Evolutionary conservation across 1,140 invertebrate species (phyloP).

Genomic region (Samia ricini): DNA sequence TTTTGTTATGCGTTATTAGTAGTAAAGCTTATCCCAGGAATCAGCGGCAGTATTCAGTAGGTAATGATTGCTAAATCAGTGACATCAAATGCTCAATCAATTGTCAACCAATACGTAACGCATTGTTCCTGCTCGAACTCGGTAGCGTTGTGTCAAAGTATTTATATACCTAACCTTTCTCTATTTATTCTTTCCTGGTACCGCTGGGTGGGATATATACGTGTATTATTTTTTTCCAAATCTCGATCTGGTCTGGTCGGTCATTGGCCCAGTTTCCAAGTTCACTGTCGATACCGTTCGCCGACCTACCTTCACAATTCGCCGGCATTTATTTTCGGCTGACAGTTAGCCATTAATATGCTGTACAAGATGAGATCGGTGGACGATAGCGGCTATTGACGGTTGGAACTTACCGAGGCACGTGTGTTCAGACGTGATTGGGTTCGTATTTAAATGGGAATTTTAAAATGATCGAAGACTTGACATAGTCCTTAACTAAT

Average conservation of each 20-base stretch:
- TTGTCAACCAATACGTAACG: no score
- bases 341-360: conserved; percentile 70
- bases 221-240: not conserved
- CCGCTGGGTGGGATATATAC: conserved; percentile 20
- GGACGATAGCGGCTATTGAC: conserved; percentile 38
- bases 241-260: conserved; percentile 21
- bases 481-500: no score
- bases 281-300: conserved; percentile 61
- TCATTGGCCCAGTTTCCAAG: conserved; percentile 60
- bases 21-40: no score
- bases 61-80: no score
- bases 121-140: not conserved
- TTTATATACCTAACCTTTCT: conserved; percentile 18
- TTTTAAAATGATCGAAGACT: not conserved
- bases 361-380: conserved; percentile 44
- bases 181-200: conserved; percentile 26
- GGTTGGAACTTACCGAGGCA: conserved; percentile 18
- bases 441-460: not conserved
- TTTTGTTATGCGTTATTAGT: no score
- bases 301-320: conserved; percentile 69
- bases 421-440: not conserved
- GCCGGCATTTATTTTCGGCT: conserved; percentile 54
- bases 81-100: no score
- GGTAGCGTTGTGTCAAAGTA: not conserved
- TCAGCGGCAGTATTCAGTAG: no score